phyloP scores from a whole-genome alignment of 2,113 vertebrate genomes.

The Phoenicopterus ruber region DNA sequence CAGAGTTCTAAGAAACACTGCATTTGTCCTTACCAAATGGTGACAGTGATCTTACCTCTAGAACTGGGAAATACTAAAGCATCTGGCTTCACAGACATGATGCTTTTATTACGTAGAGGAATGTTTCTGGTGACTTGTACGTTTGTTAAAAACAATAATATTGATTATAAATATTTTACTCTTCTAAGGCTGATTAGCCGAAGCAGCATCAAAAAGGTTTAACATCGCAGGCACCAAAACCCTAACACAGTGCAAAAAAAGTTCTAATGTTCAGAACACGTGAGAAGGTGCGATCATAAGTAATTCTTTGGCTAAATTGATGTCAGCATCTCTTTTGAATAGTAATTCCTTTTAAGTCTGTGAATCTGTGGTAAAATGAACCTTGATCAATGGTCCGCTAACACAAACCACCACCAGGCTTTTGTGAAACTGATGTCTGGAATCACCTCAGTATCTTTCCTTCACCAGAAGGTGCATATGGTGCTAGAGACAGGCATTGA shows the following conservation, averaged over 20 bases:
- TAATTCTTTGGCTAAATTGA: not conserved
- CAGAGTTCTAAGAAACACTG: not conserved
- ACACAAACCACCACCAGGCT: not conserved
- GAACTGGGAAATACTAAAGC: not conserved
- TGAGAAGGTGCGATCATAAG: rapidly evolving
- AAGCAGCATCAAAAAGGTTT: not conserved
- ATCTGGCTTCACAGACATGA: not conserved
- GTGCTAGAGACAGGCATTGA: not conserved
- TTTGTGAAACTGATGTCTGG: not conserved
- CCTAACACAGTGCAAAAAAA: not conserved
- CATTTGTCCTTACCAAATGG: not conserved
- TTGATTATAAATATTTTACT: not conserved
- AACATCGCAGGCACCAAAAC: not conserved
- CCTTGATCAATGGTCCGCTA: not conserved
- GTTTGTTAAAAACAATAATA: not conserved
- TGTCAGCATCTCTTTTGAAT: not conserved
- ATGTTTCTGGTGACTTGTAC: not conserved
- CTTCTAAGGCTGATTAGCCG: not conserved
- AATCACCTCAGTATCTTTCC: not conserved
- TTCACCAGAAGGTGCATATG: not conserved
- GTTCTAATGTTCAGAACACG: not conserved
- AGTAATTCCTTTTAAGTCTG: not conserved
- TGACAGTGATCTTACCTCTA: not conserved
- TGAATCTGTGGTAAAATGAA: not conserved
- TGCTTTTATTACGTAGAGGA: not conserved